Percentiles rank a stretch among this genome's conserved stretches.
Conservation (phyloP, 2,888 invertebrate species). For the Thymelicus acteon region DNA sequence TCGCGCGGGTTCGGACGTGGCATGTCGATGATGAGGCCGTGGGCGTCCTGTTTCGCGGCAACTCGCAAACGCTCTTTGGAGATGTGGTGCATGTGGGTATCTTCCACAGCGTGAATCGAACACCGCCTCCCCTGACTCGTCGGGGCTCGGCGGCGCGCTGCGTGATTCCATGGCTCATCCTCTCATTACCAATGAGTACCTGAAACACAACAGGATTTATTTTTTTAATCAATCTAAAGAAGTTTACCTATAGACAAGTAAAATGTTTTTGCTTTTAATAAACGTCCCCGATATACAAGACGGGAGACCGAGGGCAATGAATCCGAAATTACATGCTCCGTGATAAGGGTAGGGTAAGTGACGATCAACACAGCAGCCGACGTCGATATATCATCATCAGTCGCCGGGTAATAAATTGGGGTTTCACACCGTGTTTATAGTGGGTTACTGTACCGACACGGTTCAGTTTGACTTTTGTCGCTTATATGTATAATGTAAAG, state of each 20-base stretch:
- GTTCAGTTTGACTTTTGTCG: constrained; percentile 18
- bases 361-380: constrained; percentile 80
- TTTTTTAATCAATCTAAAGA: constrained; percentile 16
- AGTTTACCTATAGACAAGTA: constrained; percentile 15
- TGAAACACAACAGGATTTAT: constrained; percentile 57
- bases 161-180: constrained; percentile 84
- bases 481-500: background rate
- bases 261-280: constrained; percentile 55
- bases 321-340: constrained; percentile 77
- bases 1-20: constrained; percentile 75
- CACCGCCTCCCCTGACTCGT: constrained; percentile 85
- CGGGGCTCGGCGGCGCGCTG: constrained; percentile 85
- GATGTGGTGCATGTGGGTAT: constrained; percentile 85
- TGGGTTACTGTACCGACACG: constrained; percentile 53
- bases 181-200: constrained; percentile 73
- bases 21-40: constrained; percentile 75
- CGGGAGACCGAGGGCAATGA: constrained; percentile 75
- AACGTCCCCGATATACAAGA: constrained; percentile 55
- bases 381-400: constrained; percentile 84
- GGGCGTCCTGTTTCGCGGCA: constrained; percentile 74
- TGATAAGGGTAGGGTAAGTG: constrained; percentile 83
- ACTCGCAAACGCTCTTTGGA: constrained; percentile 77
- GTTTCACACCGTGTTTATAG: constrained; percentile 69
- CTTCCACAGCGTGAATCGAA: constrained; percentile 91
- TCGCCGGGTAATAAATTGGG: constrained; percentile 77